Base-by-base conservation (phyloP, 2,797 vertebrate genomes). In the Sylvia borin region DNA sequence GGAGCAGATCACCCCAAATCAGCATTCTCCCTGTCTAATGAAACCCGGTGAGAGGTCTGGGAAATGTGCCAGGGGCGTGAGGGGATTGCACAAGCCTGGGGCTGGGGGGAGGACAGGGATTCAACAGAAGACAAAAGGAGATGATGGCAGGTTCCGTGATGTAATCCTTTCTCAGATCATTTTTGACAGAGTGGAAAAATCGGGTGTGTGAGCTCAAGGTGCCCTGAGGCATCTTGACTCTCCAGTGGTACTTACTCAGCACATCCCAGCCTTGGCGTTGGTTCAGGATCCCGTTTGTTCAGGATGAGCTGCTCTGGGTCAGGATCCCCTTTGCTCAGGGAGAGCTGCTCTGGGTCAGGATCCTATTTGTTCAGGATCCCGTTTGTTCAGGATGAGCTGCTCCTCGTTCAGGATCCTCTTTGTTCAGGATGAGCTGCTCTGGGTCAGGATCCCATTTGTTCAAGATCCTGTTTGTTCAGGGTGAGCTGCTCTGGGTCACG, bases 181-280 rank as follows among this genome's bases (percentile, higher is more conserved):
- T 93, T 85, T 36, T 96, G 95, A 95, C 90, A 77, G 24, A 62
- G 85, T 47, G 74, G 92, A 96, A 92, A 86, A 87, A 91, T 65
- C 36, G 16, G 36, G 71, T 87, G 40, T 75, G 24, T 16, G 84
- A 96, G 89, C 87, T 90, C 75, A 94, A 91, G 92, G 91, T 94
- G 91, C 93, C 91, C 90, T 34, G 50, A 55, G 90, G 96, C 85
- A 10, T 91, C 68, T 58, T 43, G 60, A 65, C 67, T 95, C 66
- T 77, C 88, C 80, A 75, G 79, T 61, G 67, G 80, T 47, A 31
- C 91, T 94, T 81, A 71, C 72, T 80, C 89, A 96, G 92, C 93
- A 57, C 75, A 57, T 20, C 6, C 58, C 20, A 65, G 83, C 83
- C 88, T 74, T 93, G 93, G 83, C 53, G 1, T 36, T 0, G 22